Percentiles rank a stretch among this genome's conserved stretches.
These are phyloP conservation scores for Nasonia vitripennis DNA, from an alignment of 1,140 invertebrate genomes.

Conservation along the genomic window DNA sequence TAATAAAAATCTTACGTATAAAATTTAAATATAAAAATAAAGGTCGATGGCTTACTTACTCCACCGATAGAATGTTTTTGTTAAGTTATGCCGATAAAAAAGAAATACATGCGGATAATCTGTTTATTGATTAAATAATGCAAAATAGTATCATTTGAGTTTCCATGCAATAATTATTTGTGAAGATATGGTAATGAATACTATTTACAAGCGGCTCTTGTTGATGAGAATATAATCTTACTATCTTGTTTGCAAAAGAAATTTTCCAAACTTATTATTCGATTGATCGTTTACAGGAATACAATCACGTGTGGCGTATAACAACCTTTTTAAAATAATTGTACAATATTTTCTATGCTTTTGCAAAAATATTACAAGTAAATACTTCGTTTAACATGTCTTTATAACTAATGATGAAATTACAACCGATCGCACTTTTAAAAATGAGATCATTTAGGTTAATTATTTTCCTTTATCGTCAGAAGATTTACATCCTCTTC, in stretches of 20 bases:
- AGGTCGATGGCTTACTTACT: too few relatives aligned
- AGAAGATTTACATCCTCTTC: conserved; percentile 12
- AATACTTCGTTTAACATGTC: too few relatives aligned
- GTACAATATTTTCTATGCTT: too few relatives aligned
- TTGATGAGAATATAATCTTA: neutral
- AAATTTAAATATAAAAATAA: too few relatives aligned
- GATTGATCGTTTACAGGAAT: too few relatives aligned
- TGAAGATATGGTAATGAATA: neutral
- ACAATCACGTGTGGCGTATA: too few relatives aligned
- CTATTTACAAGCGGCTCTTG: neutral
- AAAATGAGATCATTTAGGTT: neutral
- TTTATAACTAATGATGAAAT: too few relatives aligned
- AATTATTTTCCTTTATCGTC: neutral
- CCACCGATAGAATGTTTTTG: too few relatives aligned
- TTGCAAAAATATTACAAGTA: too few relatives aligned
- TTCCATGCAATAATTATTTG: neutral
- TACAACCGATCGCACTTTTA: too few relatives aligned
- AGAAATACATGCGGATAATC: neutral
- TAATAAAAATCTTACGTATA: too few relatives aligned
- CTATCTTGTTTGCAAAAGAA: neutral
- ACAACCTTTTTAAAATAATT: too few relatives aligned
- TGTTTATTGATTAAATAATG: neutral
- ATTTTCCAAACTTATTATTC: neutral
- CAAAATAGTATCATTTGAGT: neutral
- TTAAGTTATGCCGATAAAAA: neutral